Percentiles rank a stretch among this genome's conserved stretches.
Evolutionary conservation across 2,888 invertebrate species (phyloP).

Genomic region (Biston betularia): DNA sequence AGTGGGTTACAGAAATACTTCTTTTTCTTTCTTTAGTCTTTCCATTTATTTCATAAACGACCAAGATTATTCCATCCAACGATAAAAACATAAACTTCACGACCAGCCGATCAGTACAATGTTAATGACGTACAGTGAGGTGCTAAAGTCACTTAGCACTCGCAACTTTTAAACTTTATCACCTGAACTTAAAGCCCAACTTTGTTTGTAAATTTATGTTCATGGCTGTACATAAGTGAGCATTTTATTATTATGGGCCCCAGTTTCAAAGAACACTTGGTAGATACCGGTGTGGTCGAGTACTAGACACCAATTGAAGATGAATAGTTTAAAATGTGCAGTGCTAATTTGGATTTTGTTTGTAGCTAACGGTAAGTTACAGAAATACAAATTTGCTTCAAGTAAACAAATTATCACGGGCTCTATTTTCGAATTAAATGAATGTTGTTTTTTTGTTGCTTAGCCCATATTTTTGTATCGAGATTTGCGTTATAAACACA

Average conservation of each 20-base stretch:
- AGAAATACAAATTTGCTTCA: not conserved
- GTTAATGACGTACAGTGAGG: constrained; percentile 30
- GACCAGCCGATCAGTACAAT: constrained; percentile 41
- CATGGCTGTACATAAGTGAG: constrained; percentile 31
- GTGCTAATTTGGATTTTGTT: constrained; percentile 19
- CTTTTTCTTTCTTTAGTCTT: no score
- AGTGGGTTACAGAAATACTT: no score
- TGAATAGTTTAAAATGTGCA: constrained; percentile 23
- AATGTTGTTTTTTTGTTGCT: no score
- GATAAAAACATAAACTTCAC: constrained; percentile 47
- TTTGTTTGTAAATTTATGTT: constrained; percentile 31
- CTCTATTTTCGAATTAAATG: not conserved
- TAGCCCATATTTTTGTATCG: no score
- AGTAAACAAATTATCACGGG: not conserved
- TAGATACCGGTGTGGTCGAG: constrained; percentile 23
- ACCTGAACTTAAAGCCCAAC: constrained; percentile 26
- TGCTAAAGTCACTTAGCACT: constrained; percentile 30
- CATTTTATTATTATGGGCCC: constrained; percentile 30
- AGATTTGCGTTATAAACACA: no score
- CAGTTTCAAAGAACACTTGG: constrained; percentile 36
- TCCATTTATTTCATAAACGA: constrained; percentile 26
- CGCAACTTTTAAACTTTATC: constrained; percentile 34
- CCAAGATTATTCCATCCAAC: constrained; percentile 45
- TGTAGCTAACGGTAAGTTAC: constrained; percentile 20
- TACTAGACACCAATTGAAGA: constrained; percentile 17